phyloP scores from a whole-genome alignment of 2,888 invertebrate species.

The Enoplolaimus lenunculus region DNA sequence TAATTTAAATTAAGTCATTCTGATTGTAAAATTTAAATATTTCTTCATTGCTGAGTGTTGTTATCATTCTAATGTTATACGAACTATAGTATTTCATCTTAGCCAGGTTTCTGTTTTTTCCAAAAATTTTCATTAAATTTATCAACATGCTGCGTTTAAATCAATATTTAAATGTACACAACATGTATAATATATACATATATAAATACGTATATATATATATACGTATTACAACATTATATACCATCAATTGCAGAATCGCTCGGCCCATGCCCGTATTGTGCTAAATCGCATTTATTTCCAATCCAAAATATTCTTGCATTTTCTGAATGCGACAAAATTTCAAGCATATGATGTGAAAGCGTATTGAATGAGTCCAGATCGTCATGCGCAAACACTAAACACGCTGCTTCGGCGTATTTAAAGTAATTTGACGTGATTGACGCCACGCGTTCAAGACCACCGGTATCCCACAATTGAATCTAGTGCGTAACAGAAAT shows the following conservation, averaged over 20 bases:
- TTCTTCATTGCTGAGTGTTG: no score
- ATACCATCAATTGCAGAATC: slow-evolving; percentile 8
- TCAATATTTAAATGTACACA: no score
- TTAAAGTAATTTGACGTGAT: slow-evolving; percentile 89
- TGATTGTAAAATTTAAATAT: no score
- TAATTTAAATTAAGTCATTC: no score
- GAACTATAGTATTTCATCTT: no score
- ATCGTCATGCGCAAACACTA: slow-evolving; percentile 78
- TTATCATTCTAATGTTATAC: no score
- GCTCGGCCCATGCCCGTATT: slow-evolving; percentile 45
- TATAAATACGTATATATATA: no score
- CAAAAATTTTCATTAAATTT: no score
- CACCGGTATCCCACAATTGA: slow-evolving; percentile 89
- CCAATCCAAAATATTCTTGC: slow-evolving; percentile 87
- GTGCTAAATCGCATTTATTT: slow-evolving; percentile 70
- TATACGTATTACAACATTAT: no score
- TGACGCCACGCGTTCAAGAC: slow-evolving; percentile 86
- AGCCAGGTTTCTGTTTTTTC: no score
- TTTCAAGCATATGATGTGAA: slow-evolving; percentile 78
- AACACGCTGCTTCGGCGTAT: slow-evolving; percentile 79
- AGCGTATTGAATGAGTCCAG: slow-evolving; percentile 77
- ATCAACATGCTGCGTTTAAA: no score
- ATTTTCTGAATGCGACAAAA: slow-evolving; percentile 81
- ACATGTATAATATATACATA: no score
- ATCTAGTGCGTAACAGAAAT: slow-evolving; percentile 55